These are phyloP conservation scores for Hippocampus comes DNA, from an alignment of 2,113 vertebrate species.

Conservation along the genomic window DNA sequence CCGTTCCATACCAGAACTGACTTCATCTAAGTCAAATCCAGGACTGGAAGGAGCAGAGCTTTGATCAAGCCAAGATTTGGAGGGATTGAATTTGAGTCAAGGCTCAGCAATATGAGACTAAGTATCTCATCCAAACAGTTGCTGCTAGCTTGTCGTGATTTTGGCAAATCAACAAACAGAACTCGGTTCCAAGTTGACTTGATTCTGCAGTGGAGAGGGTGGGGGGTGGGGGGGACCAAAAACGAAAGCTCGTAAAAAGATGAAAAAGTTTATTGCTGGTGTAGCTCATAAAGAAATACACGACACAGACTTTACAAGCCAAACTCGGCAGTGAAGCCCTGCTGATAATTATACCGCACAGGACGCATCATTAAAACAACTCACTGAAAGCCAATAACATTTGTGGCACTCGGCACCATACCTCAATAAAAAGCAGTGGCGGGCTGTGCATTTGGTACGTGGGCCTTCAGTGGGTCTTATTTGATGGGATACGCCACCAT, in stretches of 20 bases:
- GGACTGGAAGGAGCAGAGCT: too few species aligned
- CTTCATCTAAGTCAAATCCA: too few species aligned
- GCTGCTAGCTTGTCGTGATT: neutral
- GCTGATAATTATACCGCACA: conserved; percentile 17
- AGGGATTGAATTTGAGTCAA: too few species aligned
- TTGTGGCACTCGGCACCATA: neutral
- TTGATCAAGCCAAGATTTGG: too few species aligned
- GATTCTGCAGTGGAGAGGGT: neutral
- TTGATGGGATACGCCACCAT: neutral
- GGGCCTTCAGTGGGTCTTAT: neutral
- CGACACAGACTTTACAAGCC: conserved; percentile 1
- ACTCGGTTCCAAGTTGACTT: neutral
- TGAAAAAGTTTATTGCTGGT: conserved; percentile 1
- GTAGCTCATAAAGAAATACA: conserved; percentile 4
- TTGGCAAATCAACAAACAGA: conserved; percentile 5
- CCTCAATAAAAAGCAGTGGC: conserved; percentile 1
- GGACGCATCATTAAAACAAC: conserved; percentile 22
- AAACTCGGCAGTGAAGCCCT: neutral
- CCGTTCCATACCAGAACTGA: too few species aligned
- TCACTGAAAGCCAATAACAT: conserved; percentile 8
- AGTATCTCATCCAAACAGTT: neutral
- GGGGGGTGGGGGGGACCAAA: neutral
- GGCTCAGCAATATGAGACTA: neutral
- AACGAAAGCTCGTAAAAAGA: neutral
- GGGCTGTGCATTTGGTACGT: neutral